Conservation (phyloP, 2,113 vertebrate species). For the Lamprologus sp. region DNA sequence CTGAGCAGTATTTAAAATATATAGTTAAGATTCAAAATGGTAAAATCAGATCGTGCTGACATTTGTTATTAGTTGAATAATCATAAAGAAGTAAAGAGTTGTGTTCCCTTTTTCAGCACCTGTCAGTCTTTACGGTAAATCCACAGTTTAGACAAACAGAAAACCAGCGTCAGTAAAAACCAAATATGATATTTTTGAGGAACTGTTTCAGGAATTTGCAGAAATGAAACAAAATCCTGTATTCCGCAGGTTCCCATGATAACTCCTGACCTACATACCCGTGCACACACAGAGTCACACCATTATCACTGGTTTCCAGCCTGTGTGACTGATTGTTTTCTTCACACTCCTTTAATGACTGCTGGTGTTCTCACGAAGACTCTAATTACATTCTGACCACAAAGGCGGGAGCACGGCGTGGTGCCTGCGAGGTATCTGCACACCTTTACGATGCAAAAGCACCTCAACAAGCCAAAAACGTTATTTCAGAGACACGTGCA, state of each 20-base stretch:
- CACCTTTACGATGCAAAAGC: not conserved
- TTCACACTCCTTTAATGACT: slow-evolving; percentile 5
- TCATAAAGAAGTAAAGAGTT: not conserved
- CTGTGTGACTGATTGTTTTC: not conserved
- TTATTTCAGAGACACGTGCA: not conserved
- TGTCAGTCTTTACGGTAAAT: not conserved
- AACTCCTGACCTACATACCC: not conserved
- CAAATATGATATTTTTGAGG: not conserved
- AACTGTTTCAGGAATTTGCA: slow-evolving; percentile 24
- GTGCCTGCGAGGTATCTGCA: not conserved
- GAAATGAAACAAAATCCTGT: slow-evolving; percentile 43
- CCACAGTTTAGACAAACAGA: not conserved
- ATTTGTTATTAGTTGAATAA: not conserved
- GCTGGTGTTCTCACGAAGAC: not conserved
- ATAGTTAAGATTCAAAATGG: not conserved
- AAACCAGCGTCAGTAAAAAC: not conserved
- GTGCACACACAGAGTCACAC: not conserved
- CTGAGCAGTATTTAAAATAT: not conserved
- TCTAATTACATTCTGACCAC: slow-evolving; percentile 10
- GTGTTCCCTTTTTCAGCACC: not conserved
- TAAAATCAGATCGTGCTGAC: not conserved
- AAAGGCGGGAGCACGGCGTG: not conserved
- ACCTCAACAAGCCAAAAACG: not conserved
- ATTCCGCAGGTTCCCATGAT: slow-evolving; percentile 4
- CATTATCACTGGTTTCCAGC: not conserved